Percentiles rank a stretch among this genome's conserved stretches.
These are phyloP conservation scores for Ectropis crepuscularia DNA, from an alignment of 2,888 invertebrate species.

Conservation along the genomic window DNA sequence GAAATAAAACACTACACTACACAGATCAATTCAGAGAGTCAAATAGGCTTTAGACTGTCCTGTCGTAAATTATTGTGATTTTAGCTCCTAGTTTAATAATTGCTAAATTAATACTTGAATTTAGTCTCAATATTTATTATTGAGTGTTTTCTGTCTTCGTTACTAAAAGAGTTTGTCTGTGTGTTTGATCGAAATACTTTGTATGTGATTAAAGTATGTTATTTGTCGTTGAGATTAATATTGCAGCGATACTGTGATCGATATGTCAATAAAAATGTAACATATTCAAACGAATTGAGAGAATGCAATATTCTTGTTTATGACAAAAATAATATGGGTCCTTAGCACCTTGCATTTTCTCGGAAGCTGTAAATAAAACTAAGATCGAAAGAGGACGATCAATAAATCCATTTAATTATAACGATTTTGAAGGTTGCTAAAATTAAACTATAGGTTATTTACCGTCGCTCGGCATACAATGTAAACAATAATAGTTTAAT, in stretches of 20 bases:
- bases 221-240: constrained; percentile 2
- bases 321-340: constrained; percentile 35
- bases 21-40: no score
- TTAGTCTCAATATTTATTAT: constrained; percentile 34
- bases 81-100: constrained; percentile 42
- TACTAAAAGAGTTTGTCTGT: constrained; percentile 33
- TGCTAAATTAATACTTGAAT: constrained; percentile 34
- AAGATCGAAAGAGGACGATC: constrained; percentile 17
- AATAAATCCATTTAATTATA: constrained; percentile 32
- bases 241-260: constrained; percentile 4
- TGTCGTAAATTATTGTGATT: constrained; percentile 47
- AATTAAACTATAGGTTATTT: neutral
- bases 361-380: constrained; percentile 18
- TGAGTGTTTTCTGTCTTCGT: constrained; percentile 32
- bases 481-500: no score
- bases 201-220: constrained; percentile 3
- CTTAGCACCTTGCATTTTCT: constrained; percentile 34
- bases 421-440: neutral
- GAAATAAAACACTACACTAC: no score
- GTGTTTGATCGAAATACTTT: constrained; percentile 10
- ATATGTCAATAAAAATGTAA: constrained; percentile 1
- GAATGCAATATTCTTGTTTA: constrained; percentile 36
- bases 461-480: no score
- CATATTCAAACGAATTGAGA: constrained; percentile 9
- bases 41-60: constrained; percentile 32